Conservation (phyloP, 1,140 invertebrate genomes). For the Papilio helenus region DNA sequence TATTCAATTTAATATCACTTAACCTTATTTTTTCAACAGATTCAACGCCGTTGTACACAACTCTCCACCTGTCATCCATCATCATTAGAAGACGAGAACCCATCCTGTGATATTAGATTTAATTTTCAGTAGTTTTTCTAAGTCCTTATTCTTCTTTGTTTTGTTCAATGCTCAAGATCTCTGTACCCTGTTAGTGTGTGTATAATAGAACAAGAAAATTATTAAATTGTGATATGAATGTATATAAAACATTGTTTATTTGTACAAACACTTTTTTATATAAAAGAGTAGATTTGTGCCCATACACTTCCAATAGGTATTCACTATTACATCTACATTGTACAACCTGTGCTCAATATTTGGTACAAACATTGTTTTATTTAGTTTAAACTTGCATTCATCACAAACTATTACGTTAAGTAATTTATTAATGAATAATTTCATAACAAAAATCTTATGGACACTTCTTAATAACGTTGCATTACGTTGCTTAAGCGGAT, state of each 20-base stretch:
- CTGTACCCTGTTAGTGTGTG: conserved; percentile 27
- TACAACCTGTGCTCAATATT: no score
- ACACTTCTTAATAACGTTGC: conserved; percentile 14
- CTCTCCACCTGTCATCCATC: conserved; percentile 75
- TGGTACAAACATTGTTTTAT: no score
- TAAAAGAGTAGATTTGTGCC: background rate
- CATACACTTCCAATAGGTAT: background rate
- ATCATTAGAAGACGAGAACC: conserved; percentile 66
- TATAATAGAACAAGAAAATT: background rate
- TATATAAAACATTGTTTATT: background rate
- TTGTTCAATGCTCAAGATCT: conserved; percentile 32
- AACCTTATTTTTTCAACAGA: conserved; percentile 49
- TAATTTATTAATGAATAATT: conserved; percentile 17
- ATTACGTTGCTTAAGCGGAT: conserved; percentile 29
- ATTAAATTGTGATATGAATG: conserved; percentile 25
- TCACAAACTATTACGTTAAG: background rate
- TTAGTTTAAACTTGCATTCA: background rate
- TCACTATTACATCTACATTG: background rate
- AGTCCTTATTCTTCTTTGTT: conserved; percentile 28
- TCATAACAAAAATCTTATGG: conserved; percentile 25
- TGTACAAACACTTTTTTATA: background rate
- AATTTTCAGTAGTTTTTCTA: conserved; percentile 50
- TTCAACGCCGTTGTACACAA: conserved; percentile 79
- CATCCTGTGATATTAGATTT: conserved; percentile 77
- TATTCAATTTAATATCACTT: conserved; percentile 25